phyloP scores from a whole-genome alignment of 2,113 vertebrate genomes.

The Diadophis punctatus region DNA sequence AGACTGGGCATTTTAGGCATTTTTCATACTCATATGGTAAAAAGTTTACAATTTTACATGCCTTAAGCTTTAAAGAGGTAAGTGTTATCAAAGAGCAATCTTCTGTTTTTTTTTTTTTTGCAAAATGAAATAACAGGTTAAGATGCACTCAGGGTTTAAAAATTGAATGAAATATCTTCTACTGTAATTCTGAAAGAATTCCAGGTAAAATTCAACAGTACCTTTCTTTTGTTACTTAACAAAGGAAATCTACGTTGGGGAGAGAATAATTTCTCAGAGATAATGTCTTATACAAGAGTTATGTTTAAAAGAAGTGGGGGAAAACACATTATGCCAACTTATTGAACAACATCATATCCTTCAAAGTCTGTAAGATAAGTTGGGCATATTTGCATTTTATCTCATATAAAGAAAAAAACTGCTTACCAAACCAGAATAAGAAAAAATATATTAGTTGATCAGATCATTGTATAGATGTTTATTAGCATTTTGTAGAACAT shows the following conservation, averaged over 20 bases:
- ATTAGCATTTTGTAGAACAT: not conserved
- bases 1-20: not conserved
- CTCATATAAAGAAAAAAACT: not conserved
- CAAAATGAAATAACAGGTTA: not conserved
- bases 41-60: not conserved
- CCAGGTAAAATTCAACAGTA: not conserved
- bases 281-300: not conserved
- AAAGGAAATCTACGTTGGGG: not conserved
- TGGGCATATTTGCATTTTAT: not conserved
- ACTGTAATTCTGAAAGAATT: not conserved
- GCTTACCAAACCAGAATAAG: not conserved
- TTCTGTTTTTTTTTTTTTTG: not conserved
- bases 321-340: not conserved
- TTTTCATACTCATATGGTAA: not conserved
- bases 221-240: not conserved
- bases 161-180: not conserved
- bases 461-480: not conserved
- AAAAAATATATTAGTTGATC: not conserved
- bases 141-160: not conserved
- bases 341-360: not conserved
- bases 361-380: not conserved
- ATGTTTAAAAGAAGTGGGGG: not conserved
- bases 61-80: not conserved
- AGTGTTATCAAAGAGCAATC: not conserved
- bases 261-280: not conserved